These are phyloP conservation scores for Callipepla californica DNA, from an alignment of 2,113 vertebrate genomes.

Conservation along the genomic window DNA sequence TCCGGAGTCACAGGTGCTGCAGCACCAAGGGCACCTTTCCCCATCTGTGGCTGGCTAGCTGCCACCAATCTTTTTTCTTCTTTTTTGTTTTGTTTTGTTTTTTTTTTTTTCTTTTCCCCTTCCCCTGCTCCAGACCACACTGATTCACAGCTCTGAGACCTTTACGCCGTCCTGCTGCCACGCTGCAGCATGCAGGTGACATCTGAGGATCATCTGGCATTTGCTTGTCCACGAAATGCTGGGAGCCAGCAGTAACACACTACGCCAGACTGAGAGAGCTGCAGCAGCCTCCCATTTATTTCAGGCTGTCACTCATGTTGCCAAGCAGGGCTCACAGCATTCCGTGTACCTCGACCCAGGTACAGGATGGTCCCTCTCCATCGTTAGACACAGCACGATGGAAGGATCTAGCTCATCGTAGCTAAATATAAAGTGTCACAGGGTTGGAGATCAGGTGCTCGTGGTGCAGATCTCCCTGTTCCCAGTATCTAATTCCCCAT, in stretches of 20 bases:
- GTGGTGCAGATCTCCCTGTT: not conserved
- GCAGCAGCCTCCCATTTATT: not conserved
- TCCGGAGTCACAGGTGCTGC: not conserved
- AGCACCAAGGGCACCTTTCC: not conserved
- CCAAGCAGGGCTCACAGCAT: not conserved
- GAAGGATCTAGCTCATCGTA: not conserved
- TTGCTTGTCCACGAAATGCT: not conserved
- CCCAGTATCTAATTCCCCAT: not conserved
- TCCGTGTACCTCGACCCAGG: not conserved
- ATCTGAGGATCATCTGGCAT: not conserved
- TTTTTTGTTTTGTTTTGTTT: too few species aligned
- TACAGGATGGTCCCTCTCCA: not conserved
- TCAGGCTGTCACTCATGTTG: not conserved
- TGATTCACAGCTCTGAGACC: not conserved
- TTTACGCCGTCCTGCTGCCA: not conserved
- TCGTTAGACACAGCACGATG: not conserved
- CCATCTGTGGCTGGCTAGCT: not conserved
- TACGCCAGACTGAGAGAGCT: fast-evolving
- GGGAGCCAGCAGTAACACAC: not conserved
- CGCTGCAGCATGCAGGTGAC: not conserved
- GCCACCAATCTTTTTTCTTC: not conserved
- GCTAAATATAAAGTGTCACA: not conserved
- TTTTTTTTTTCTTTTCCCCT: not conserved
- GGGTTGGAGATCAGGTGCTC: not conserved
- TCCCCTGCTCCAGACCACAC: not conserved